A percentile compares a stretch with the other conserved stretches of the same genome.
phyloP scores from a whole-genome alignment of 2,113 vertebrate species.

The Hypocryptadius cinnamomeus region DNA sequence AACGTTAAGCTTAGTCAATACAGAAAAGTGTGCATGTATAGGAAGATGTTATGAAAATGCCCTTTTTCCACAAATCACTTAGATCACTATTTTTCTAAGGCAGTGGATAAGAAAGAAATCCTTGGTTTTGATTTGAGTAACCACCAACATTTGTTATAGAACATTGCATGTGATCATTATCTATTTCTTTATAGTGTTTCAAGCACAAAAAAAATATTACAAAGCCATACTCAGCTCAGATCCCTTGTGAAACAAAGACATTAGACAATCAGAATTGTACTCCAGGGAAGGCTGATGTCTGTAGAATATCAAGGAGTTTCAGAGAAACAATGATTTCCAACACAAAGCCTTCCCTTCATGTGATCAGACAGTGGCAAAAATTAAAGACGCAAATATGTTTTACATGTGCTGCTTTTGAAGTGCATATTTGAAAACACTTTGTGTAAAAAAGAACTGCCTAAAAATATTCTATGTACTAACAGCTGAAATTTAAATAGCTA shows the following conservation, averaged over 20 bases:
- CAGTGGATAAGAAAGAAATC: conserved; percentile 32
- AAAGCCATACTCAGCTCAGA: conserved; percentile 33
- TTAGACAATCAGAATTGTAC: conserved; percentile 33
- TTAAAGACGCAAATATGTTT: conserved; percentile 25
- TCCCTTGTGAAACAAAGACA: conserved; percentile 56
- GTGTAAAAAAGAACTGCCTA: not conserved
- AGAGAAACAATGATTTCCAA: conserved; percentile 31
- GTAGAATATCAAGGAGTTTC: conserved; percentile 63
- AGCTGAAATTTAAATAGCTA: conserved; percentile 6
- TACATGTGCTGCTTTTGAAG: conserved; percentile 40
- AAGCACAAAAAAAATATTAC: conserved; percentile 37
- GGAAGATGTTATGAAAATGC: conserved; percentile 9
- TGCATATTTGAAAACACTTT: conserved; percentile 3
- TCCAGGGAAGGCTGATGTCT: conserved; percentile 39
- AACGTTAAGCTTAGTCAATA: conserved; percentile 42
- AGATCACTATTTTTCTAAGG: not conserved
- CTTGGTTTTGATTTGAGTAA: conserved; percentile 26
- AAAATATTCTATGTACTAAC: not conserved
- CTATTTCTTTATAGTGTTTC: conserved; percentile 48
- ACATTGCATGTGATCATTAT: conserved; percentile 13
- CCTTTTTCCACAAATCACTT: not conserved
- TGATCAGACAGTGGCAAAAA: conserved; percentile 39
- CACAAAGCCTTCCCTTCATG: conserved; percentile 21
- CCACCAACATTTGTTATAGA: not conserved
- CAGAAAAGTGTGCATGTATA: not conserved